phyloP scores from a whole-genome alignment of 1,140 invertebrate genomes.

The Eriosoma lanigerum region DNA sequence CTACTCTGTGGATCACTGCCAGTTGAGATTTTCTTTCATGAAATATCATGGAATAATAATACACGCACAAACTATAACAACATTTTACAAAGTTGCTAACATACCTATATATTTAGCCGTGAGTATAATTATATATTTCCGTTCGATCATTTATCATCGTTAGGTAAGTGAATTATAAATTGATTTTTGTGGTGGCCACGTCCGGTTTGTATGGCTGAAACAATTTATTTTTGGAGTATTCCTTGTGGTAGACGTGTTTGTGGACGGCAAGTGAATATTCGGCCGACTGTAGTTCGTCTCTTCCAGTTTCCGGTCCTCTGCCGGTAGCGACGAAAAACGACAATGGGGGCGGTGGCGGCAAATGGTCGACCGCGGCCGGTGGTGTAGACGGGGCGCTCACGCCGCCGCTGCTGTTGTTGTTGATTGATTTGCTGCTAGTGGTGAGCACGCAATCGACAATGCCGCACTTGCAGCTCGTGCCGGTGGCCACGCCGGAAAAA shows the following conservation, averaged over 20 bases:
- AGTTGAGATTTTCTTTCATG: no score
- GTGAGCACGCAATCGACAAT: slow-evolving; percentile 56
- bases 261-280: slow-evolving; percentile 36
- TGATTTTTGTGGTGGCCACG: slow-evolving; percentile 14
- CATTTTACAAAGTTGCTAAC: no score
- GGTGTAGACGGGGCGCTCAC: neutral
- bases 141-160: no score
- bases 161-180: neutral
- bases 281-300: slow-evolving; percentile 29
- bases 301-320: slow-evolving; percentile 9
- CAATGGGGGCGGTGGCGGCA: slow-evolving; percentile 19
- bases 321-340: neutral
- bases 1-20: no score
- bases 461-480: slow-evolving; percentile 56
- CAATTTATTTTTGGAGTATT: slow-evolving; percentile 54
- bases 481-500: slow-evolving; percentile 55
- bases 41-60: no score
- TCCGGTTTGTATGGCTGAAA: slow-evolving; percentile 56
- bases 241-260: slow-evolving; percentile 29
- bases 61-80: no score
- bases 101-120: no score
- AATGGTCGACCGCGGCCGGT: neutral
- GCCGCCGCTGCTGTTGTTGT: neutral
- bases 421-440: slow-evolving; percentile 7
- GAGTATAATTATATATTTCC: no score